Conservation (phyloP, 2,888 invertebrate genomes). For the Ennomos quercinarius region DNA sequence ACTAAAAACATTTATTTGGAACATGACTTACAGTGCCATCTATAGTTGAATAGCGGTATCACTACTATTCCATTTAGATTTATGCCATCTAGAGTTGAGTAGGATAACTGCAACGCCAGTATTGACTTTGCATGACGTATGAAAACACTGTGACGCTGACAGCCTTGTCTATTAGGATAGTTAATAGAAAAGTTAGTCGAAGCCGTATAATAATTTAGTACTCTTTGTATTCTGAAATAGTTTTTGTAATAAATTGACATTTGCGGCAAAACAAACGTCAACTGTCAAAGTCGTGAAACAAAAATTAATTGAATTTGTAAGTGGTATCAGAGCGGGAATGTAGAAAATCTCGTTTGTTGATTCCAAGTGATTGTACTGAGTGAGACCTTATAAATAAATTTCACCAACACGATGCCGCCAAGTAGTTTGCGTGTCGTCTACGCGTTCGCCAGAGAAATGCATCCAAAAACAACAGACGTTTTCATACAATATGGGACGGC, state of each 20-base stretch:
- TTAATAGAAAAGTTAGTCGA: too few relatives aligned
- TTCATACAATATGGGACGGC: constrained; percentile 93
- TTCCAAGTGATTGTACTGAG: constrained; percentile 76
- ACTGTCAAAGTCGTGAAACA: too few relatives aligned
- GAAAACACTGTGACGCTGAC: too few relatives aligned
- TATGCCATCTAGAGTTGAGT: too few relatives aligned
- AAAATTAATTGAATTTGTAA: constrained; percentile 44
- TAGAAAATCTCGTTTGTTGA: constrained; percentile 78
- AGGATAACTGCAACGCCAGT: too few relatives aligned
- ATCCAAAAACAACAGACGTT: constrained; percentile 88
- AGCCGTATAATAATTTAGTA: too few relatives aligned
- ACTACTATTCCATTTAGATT: not conserved
- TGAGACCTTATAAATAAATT: constrained; percentile 78
- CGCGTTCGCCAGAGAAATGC: constrained; percentile 92
- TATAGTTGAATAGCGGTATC: constrained; percentile 43
- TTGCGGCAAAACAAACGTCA: constrained; percentile 48
- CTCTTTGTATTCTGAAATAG: too few relatives aligned
- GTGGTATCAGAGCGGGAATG: constrained; percentile 76
- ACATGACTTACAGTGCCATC: constrained; percentile 47
- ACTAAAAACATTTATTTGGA: too few relatives aligned
- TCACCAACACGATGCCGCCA: constrained; percentile 80
- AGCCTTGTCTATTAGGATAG: too few relatives aligned
- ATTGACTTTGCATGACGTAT: too few relatives aligned
- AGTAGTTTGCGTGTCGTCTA: constrained; percentile 88
- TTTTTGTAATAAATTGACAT: constrained; percentile 44